phyloP scores from a whole-genome alignment of 2,888 invertebrate species.

The Gisinianus flammeolus region DNA sequence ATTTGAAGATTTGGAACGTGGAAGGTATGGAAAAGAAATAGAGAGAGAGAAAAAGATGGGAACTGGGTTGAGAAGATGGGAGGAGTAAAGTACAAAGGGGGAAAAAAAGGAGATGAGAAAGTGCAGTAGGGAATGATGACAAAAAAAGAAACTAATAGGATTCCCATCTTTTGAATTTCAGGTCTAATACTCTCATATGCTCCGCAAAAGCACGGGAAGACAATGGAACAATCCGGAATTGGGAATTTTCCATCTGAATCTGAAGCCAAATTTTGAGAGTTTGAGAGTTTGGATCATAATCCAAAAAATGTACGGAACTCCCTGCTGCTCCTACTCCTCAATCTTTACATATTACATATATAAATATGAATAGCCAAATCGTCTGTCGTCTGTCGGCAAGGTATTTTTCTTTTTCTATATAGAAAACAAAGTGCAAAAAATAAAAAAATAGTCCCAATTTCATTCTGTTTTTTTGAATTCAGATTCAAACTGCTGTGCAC shows the following conservation, averaged over 20 bases:
- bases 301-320: too few relatives aligned
- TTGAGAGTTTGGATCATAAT: too few relatives aligned
- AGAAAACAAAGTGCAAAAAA: background rate
- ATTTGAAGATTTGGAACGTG: background rate
- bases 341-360: background rate
- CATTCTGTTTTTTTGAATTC: background rate
- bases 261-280: too few relatives aligned
- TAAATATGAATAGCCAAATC: background rate
- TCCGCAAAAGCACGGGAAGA: background rate
- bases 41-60: too few relatives aligned
- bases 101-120: background rate
- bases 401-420: background rate
- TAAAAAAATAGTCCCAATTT: background rate
- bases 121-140: background rate
- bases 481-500: background rate
- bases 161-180: background rate
- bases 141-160: background rate
- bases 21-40: background rate
- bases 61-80: too few relatives aligned
- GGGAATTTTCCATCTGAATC: background rate
- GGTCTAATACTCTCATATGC: background rate
- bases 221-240: background rate
- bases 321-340: too few relatives aligned
- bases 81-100: background rate
- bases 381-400: background rate